A percentile compares a stretch with the other conserved stretches of the same genome.
phyloP scores from a whole-genome alignment of 1,140 invertebrate genomes.

The Solenopsis fugax region DNA sequence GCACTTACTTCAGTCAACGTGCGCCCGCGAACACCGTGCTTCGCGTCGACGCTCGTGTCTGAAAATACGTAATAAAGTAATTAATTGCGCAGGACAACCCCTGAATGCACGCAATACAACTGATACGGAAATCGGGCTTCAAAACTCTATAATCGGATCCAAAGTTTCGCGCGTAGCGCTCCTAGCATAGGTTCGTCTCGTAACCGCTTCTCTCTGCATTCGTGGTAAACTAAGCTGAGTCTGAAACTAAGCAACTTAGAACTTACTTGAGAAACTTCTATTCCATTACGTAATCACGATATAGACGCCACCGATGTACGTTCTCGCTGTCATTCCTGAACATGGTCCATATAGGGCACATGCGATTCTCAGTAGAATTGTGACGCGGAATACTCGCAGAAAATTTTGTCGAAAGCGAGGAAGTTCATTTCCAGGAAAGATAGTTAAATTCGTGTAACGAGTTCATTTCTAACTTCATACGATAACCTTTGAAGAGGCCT shows the following conservation, averaged over 20 bases:
- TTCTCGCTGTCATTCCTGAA: conserved; percentile 25
- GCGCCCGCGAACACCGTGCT: not conserved
- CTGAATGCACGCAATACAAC: not conserved
- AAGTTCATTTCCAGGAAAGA: not conserved
- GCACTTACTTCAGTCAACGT: not conserved
- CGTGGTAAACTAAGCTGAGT: conserved; percentile 47
- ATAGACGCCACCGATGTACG: conserved; percentile 6
- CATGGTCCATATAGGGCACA: not conserved
- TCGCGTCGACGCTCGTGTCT: not conserved
- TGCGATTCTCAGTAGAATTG: not conserved
- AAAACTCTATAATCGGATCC: conserved; percentile 51
- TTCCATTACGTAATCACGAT: conserved; percentile 57
- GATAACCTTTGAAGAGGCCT: not conserved
- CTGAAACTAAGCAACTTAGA: conserved; percentile 42
- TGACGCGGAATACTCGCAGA: not conserved
- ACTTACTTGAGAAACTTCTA: conserved; percentile 39
- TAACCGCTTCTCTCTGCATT: conserved; percentile 35
- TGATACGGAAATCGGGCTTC: conserved; percentile 43
- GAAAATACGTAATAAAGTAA: conserved; percentile 18
- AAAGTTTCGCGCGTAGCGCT: conserved; percentile 4
- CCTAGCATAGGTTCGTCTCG: conserved; percentile 15
- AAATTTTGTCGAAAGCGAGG: not conserved
- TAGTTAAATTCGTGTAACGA: not conserved
- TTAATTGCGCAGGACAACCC: not conserved
- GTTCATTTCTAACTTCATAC: not conserved